Base-by-base conservation (phyloP, 1,140 invertebrate genomes). In the Acromyrmex heyeri region DNA sequence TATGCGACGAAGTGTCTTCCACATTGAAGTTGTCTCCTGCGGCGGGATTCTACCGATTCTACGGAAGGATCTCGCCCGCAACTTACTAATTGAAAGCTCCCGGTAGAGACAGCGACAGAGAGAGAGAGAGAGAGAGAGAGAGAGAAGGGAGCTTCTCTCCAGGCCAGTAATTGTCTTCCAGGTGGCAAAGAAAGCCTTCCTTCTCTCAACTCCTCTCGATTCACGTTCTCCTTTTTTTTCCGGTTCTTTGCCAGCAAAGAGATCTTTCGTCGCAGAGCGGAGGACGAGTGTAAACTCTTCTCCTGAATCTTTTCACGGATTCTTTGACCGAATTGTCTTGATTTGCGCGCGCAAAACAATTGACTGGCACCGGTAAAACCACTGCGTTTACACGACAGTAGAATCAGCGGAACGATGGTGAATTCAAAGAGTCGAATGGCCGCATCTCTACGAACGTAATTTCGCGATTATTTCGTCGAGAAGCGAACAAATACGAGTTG, bases 81-180 rank as follows among this genome's bases (percentile, higher is more conserved):
- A 82, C 73, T 69, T 59, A 57, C 81, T 90, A 90, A 90, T 90
- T 90, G 89, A 90, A 90, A 90, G 69, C 76, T 75, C 62, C 70
- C 10, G 34, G 18, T 44, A 44, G 59, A 62, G 57, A 62, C n/a
- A 38, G 27, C 38, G 24, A 64, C 8, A 62, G 30, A 65, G 50
- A 21, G 30, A 27, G 27, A 27, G 27, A 27, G 27, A 27, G 30
- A 30, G 5, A 38, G 24, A 34, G 57, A 75, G 27, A 50, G 70
- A 38, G 50, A 59, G 16, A 21, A 48, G 48, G 12, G 12, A n/a
- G 27, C 16, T 50, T 50, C 8, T 24, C 21, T 62, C 21, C 62
- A 69, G 48, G 30, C 69, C 30, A 50, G 88, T 85, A 90, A 90
- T 90, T 90, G 88, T 90, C 82, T 85, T 81, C 24, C 61, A 67